Conservation (phyloP, 2,113 vertebrate genomes). For the Pundamilia nyererei region DNA sequence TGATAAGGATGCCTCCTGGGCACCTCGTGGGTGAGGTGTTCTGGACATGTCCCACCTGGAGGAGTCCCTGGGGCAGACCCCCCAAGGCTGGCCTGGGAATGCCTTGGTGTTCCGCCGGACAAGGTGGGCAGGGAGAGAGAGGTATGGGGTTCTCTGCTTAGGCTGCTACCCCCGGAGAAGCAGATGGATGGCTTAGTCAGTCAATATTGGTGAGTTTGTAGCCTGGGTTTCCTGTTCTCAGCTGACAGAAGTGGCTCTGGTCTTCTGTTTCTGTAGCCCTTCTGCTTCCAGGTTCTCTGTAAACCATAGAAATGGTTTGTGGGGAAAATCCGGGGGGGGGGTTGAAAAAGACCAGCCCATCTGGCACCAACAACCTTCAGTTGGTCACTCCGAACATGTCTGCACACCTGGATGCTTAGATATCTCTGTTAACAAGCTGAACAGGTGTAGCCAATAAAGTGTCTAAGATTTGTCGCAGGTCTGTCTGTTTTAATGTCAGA, state of each 20-base stretch:
- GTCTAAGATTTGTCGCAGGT: neutral
- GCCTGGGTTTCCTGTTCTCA: neutral
- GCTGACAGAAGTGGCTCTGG: neutral
- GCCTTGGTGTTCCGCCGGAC: fast-evolving
- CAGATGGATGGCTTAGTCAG: fast-evolving
- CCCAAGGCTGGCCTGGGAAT: neutral
- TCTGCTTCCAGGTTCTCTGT: neutral
- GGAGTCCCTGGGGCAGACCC: fast-evolving
- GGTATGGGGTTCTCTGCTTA: neutral
- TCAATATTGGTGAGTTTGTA: neutral
- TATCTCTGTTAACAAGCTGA: fast-evolving
- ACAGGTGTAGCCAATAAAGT: neutral
- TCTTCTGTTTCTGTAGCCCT: neutral
- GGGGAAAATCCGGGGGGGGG: too few relatives aligned
- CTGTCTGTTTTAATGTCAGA: neutral
- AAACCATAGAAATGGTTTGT: neutral
- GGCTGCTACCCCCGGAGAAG: neutral
- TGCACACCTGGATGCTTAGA: neutral
- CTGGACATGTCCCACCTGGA: neutral
- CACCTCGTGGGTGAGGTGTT: neutral
- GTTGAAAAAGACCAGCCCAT: neutral
- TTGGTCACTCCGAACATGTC: neutral
- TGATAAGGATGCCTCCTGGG: neutral
- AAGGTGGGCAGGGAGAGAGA: neutral
- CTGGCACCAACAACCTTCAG: neutral